Conservation (phyloP, 2,113 vertebrate genomes). For the Bufo bufo region DNA sequence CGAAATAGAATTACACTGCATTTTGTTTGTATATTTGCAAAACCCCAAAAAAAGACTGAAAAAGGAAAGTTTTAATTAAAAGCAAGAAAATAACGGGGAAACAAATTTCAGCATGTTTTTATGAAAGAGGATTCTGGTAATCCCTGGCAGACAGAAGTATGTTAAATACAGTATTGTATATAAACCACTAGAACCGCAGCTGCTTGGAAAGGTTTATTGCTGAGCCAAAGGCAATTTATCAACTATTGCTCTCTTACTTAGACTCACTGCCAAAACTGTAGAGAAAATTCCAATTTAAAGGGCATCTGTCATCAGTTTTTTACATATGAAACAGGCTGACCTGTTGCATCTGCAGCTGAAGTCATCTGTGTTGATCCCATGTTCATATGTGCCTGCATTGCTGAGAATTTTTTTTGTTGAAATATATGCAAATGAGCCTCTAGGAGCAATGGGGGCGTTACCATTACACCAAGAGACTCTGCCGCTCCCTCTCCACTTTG, state of each 20-base stretch:
- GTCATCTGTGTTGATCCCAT: too few relatives aligned
- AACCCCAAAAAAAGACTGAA: neutral
- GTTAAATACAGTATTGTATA: constrained; percentile 26
- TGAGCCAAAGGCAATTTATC: neutral
- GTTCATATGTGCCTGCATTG: too few relatives aligned
- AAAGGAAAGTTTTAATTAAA: constrained; percentile 19
- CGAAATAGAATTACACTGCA: constrained; percentile 4
- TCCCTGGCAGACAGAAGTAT: neutral
- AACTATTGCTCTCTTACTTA: too few relatives aligned
- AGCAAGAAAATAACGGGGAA: neutral
- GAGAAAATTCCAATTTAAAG: neutral
- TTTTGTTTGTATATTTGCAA: constrained; percentile 10
- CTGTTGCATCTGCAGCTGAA: too few relatives aligned
- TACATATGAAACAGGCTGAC: too few relatives aligned
- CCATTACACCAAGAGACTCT: too few relatives aligned
- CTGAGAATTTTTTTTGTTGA: too few relatives aligned
- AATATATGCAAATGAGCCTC: too few relatives aligned
- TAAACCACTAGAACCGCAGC: neutral
- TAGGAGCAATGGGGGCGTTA: too few relatives aligned
- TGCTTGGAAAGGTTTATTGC: constrained; percentile 2
- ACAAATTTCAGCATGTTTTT: neutral
- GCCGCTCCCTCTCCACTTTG: too few relatives aligned
- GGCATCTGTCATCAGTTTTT: too few relatives aligned
- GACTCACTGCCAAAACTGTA: neutral
- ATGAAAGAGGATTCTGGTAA: neutral